Evolutionary conservation across 2,113 vertebrate species (phyloP).

Genomic region (Elaphurus davidianus): DNA sequence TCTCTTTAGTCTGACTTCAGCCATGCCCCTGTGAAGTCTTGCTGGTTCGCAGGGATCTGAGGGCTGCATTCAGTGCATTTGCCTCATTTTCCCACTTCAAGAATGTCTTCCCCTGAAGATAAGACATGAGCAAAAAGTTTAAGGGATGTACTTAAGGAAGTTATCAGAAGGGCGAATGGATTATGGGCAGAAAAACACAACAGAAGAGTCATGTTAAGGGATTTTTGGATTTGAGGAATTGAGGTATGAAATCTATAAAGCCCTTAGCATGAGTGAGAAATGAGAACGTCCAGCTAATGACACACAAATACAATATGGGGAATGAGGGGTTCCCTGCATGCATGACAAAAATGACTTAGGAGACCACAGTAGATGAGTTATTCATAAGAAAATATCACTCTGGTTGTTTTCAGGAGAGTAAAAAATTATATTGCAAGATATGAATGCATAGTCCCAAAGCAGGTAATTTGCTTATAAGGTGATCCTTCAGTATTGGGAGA

Average conservation of each 20-base stretch:
- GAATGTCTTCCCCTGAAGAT: background rate
- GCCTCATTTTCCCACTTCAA: background rate
- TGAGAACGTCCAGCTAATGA: background rate
- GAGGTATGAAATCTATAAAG: background rate
- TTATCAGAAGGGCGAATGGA: background rate
- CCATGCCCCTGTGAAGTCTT: background rate
- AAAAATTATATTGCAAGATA: background rate
- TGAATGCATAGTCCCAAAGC: background rate
- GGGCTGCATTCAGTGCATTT: background rate
- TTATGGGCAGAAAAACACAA: background rate
- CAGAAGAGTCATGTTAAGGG: background rate
- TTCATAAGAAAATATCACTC: background rate
- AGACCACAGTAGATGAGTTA: background rate
- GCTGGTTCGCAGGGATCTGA: background rate
- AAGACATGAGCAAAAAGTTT: background rate
- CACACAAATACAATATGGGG: background rate
- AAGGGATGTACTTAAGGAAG: background rate
- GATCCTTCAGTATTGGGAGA: background rate
- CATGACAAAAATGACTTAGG: background rate
- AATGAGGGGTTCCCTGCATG: background rate
- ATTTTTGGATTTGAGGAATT: background rate
- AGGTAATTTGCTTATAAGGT: background rate
- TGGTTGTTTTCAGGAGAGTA: conserved; percentile 12
- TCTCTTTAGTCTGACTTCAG: background rate
- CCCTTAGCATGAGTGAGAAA: background rate